phyloP scores from a whole-genome alignment of 2,797 vertebrate species.

The Liasis olivaceus region DNA sequence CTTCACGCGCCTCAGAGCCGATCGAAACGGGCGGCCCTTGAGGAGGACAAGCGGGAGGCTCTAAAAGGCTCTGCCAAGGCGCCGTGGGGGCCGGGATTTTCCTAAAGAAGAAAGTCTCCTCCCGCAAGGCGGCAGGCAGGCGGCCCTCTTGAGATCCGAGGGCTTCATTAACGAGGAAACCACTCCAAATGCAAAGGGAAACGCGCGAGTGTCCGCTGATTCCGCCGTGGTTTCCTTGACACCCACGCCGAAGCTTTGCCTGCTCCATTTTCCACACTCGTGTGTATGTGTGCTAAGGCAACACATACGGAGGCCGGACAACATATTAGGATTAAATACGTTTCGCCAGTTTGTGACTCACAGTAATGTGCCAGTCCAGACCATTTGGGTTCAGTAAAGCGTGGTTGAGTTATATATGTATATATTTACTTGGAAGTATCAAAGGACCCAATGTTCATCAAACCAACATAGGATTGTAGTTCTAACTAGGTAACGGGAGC shows the following conservation, averaged over 20 bases:
- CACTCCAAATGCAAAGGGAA: background rate
- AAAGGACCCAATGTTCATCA: background rate
- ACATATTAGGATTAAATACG: no score
- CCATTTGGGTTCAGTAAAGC: no score
- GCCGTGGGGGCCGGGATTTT: background rate
- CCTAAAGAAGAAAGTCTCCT: background rate
- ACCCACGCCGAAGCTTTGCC: background rate
- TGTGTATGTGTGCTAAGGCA: background rate
- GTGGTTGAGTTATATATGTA: no score
- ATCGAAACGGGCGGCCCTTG: background rate
- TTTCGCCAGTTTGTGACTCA: no score
- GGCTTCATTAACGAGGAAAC: background rate
- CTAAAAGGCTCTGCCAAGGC: background rate
- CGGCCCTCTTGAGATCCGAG: background rate
- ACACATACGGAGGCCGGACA: background rate
- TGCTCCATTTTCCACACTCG: background rate
- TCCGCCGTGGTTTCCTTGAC: background rate
- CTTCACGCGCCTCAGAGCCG: background rate
- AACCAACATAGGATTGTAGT: background rate
- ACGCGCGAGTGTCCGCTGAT: background rate
- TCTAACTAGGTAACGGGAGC: background rate
- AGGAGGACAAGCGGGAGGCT: accelerated
- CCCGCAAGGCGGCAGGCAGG: background rate
- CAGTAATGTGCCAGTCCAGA: no score
- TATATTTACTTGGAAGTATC: background rate